A percentile compares a stretch with the other conserved stretches of the same genome.
Conservation (phyloP, 2,113 vertebrate species). For the Dasypus novemcinctus region DNA sequence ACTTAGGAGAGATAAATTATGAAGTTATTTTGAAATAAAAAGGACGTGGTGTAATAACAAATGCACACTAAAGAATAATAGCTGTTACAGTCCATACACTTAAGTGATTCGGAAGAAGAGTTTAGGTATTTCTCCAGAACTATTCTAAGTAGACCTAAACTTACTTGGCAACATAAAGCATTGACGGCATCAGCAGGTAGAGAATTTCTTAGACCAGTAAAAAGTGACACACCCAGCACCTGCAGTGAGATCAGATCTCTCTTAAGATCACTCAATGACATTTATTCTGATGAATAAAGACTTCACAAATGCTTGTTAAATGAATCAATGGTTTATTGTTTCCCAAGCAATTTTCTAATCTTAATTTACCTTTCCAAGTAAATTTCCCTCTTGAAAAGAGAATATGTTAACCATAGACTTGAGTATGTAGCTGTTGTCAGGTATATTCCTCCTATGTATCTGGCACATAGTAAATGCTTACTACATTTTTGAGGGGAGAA, state of each 20-base stretch:
- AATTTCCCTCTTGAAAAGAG: constrained; percentile 15
- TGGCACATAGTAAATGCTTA: background rate
- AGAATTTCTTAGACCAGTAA: background rate
- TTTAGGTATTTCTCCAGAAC: background rate
- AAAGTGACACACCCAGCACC: background rate
- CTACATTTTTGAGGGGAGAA: background rate
- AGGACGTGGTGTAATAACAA: background rate
- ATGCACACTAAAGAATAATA: background rate
- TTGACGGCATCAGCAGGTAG: background rate
- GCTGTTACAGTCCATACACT: background rate
- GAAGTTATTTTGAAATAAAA: constrained; percentile 42
- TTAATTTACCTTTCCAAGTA: background rate
- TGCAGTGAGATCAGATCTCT: background rate
- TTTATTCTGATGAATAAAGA: constrained; percentile 24
- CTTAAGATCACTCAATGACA: background rate
- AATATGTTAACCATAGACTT: background rate
- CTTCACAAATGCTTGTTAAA: constrained; percentile 10
- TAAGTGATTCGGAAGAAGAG: background rate
- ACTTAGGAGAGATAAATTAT: background rate
- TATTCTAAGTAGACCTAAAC: background rate
- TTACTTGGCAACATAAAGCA: background rate
- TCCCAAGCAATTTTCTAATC: background rate
- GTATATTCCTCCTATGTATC: background rate
- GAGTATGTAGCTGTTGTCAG: background rate
- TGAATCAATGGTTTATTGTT: background rate